Evolutionary conservation across 2,888 invertebrate species (phyloP), one percentile per base, ranked within the genome.

Genomic region (Shargacucullia verbasci): DNA sequence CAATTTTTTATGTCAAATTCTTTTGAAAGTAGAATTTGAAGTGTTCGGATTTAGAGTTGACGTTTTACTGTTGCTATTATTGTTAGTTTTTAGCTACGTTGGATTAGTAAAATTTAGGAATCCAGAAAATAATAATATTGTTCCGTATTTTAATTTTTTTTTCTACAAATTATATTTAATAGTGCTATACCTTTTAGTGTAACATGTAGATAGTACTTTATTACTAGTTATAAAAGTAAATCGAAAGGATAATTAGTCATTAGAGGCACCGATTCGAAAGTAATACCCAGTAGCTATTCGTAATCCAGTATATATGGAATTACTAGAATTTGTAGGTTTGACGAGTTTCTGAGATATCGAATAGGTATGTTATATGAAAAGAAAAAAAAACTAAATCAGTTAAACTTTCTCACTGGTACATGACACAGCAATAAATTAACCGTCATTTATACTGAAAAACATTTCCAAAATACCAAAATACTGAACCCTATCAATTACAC

Each of bases 401-500:
- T 80, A 76, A 72, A 84, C n/a, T 76, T 84, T 86, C 86, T 70
- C 85, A 86, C 79, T 37, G 34, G 12, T 64, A 70, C 49, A 68
- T 77, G 75, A 78, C 73, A 76, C 8, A 1, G 60, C 73, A 81
- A 86, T 87, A 87, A 85, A 84, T 86, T 68, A 59, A 58, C 50
- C 62, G 44, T 75, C 76, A 82, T 80, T 78, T 81, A 66, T 69
- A 59, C 44, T 50, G 55, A 72, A 80, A 83, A 80, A 80, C 57
- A 68, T 76, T 80, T 43, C n/a, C 63, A 82, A 84, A 82, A 83
- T 59, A 67, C 66, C 79, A 83, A 83, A 85, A 85, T 80, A 85
- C 70, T 61, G 70, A 83, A 82, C 86, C 85, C 85, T 84, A 81
- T 84, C 71, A 81, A 75, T 84, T 80, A 81, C 82, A 62, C 71